Conservation (phyloP, 2,888 invertebrate species). For the Pheosia gnoma region DNA sequence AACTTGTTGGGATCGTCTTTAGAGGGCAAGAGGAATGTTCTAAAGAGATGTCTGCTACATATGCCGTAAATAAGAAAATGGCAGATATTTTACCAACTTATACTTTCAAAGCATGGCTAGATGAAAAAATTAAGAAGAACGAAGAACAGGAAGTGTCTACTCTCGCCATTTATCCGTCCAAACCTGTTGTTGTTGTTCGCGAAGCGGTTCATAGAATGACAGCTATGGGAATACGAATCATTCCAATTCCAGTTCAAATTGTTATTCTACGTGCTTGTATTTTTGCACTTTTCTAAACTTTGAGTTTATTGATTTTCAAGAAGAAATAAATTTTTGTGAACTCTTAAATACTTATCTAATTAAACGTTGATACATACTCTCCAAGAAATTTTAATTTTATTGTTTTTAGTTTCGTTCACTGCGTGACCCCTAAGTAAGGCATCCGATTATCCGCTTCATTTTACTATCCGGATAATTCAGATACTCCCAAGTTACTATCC, state of each 20-base stretch:
- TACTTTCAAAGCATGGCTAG: conserved; percentile 70
- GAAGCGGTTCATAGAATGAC: conserved; percentile 43
- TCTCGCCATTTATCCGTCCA: conserved; percentile 56
- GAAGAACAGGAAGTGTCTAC: conserved; percentile 49
- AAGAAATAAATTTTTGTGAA: conserved; percentile 5
- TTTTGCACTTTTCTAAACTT: conserved; percentile 10
- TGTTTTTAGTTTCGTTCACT: no score
- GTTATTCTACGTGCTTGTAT: conserved; percentile 21
- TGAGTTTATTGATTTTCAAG: neutral
- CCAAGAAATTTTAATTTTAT: no score
- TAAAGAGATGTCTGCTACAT: conserved; percentile 62
- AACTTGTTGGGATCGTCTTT: conserved; percentile 66
- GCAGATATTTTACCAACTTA: conserved; percentile 63
- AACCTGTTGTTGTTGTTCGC: conserved; percentile 37
- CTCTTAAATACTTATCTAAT: neutral
- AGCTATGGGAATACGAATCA: conserved; percentile 9
- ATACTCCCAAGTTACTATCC: no score
- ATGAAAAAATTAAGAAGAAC: conserved; percentile 66
- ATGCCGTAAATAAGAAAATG: conserved; percentile 65
- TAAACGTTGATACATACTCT: neutral
- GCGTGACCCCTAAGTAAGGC: no score
- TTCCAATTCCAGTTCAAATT: conserved; percentile 8
- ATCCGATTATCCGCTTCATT: no score
- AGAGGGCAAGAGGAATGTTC: conserved; percentile 64
- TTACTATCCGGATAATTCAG: no score